Evolutionary conservation across 2,797 vertebrate genomes (phyloP), one percentile per base, ranked within the genome.

Genomic region (Microctenopoma steveboyesi): DNA sequence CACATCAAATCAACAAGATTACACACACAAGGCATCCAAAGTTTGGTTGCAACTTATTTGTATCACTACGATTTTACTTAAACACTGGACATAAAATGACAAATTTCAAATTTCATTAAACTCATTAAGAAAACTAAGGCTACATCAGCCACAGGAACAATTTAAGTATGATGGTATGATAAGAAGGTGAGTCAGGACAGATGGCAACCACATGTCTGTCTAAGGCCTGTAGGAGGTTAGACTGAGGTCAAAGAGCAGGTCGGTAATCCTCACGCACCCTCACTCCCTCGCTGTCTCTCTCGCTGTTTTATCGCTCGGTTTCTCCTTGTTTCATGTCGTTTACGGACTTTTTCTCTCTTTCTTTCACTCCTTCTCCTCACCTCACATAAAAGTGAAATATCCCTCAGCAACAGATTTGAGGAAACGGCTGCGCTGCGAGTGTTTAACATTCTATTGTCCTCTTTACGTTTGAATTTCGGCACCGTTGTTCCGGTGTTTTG

Each of bases 201-300:
- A 87, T 89, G 88, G 82, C 67, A 46, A 47, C 71, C 89, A 91
- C 86, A 89, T 92, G 89, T 81, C 72, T 70, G 72, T 85, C 74
- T 73, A 3, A 71, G 65, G 82, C 79, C 74, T 83, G 64, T 40
- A 6, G 37, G 75, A 81, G 79, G 83, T 92, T 70, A 85, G 58
- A 58, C 53, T 53, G 71, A 74, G 88, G 87, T 89, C 88, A 90
- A 86, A 80, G 84, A 78, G 71, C 84, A 86, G 78, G 70, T 73
- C 74, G 67, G 64, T 66, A 69, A 79, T 87, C 82, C 81, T 78
- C 71, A 74, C 28, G 54, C 80, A 76, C 59, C 58, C 74, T 30
- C 22, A 1, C 47, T 33, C 15, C 2, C 39, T 16, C 40, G 15
- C 30, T 12, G 27, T 25, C 50, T 39, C 48, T 30, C 62, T 48